Conservation (phyloP, 2,888 invertebrate genomes). For the Lasioglossum morio region DNA sequence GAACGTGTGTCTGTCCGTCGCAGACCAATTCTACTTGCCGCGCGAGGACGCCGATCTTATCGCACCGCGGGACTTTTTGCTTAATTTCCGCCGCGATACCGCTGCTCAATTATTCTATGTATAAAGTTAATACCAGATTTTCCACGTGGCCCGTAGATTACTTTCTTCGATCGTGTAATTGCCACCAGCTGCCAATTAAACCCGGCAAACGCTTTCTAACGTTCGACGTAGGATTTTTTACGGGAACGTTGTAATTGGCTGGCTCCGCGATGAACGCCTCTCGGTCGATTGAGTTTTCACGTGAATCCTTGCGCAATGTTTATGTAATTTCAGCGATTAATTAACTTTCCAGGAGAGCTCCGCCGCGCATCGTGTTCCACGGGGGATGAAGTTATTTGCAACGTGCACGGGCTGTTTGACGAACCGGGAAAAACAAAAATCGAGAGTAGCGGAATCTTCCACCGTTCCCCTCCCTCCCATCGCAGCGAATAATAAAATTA, state of each 20-base stretch:
- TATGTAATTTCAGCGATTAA: conserved; percentile 23
- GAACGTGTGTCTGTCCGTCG: not conserved
- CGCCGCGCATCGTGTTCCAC: not conserved
- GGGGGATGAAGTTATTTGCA: conserved; percentile 6
- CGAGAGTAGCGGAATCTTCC: not conserved
- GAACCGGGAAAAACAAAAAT: not conserved
- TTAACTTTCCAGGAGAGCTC: not conserved
- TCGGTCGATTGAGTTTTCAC: conserved; percentile 22
- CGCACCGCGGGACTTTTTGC: not conserved
- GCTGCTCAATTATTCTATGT: conserved; percentile 5
- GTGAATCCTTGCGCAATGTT: not conserved
- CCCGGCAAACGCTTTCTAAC: not conserved
- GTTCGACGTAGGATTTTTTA: not conserved
- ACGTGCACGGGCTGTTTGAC: not conserved
- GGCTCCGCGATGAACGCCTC: not conserved
- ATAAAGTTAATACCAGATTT: conserved; percentile 1
- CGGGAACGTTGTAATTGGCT: not conserved
- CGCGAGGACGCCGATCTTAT: not conserved
- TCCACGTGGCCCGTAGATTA: not conserved
- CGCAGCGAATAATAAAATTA: not conserved
- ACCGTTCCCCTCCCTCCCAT: not conserved
- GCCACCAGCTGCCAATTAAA: not conserved
- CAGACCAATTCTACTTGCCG: not conserved
- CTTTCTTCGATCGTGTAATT: not conserved
- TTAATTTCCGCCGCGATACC: not conserved